These are phyloP conservation scores for Notodonta ziczac DNA, from an alignment of 2,888 invertebrate genomes.

Conservation along the genomic window DNA sequence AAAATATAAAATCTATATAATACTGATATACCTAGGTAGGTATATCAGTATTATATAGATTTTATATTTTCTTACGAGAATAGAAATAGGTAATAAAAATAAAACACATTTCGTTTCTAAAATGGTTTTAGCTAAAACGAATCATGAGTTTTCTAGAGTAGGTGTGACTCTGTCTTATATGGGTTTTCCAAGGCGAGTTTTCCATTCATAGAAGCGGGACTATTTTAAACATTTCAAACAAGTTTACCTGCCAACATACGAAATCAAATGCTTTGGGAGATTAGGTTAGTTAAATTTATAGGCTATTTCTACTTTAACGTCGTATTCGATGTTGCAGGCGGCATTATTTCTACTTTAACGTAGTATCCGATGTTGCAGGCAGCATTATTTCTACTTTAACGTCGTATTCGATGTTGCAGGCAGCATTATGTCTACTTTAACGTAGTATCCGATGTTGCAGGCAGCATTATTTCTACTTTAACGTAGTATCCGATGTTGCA, in stretches of 20 bases:
- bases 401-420: conserved; percentile 59
- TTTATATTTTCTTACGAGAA: too few relatives aligned
- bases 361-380: conserved; percentile 58
- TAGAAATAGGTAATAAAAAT: too few relatives aligned
- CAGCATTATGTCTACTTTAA: conserved; percentile 58
- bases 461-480: too few relatives aligned
- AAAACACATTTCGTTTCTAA: too few relatives aligned
- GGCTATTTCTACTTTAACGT: not conserved
- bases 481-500: conserved; percentile 49
- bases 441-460: conserved; percentile 49
- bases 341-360: conserved; percentile 47
- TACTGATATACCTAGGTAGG: too few relatives aligned
- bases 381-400: too few relatives aligned
- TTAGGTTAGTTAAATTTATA: not conserved
- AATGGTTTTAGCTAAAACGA: not conserved
- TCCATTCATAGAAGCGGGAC: conserved; percentile 5
- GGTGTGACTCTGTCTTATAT: conserved; percentile 10
- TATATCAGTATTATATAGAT: too few relatives aligned
- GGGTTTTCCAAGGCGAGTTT: conserved; percentile 10
- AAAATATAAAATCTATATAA: too few relatives aligned
- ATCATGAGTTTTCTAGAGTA: conserved; percentile 5
- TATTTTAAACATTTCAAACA: not conserved
- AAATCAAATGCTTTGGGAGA: not conserved
- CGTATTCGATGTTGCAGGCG: conserved; percentile 63
- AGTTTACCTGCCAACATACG: not conserved